Evolutionary conservation across 2,797 vertebrate genomes (phyloP), one percentile per base, ranked within the genome.

Genomic region (Coluber constrictor): DNA sequence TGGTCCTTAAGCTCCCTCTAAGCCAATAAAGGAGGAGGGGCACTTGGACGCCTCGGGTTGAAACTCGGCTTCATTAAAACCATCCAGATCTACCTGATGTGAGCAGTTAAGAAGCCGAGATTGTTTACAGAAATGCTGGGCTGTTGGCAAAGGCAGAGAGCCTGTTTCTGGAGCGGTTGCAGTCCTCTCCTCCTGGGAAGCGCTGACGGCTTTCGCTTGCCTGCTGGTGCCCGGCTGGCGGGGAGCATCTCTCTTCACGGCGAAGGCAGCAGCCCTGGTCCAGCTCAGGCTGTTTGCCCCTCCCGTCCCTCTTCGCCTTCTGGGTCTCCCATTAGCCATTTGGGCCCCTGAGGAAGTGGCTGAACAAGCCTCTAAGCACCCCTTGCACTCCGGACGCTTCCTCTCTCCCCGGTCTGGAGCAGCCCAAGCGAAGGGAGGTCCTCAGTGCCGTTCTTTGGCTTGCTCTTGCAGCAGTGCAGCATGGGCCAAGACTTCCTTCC

Each of bases 61-160:
- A 1, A 54, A 54, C 4, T n/a, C 56, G 90, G 61, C 90, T 89
- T 54, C 87, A 32, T 93, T 92, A 0, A 92, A 93, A 93, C 93
- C 92, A 59, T 92, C 88, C 94, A 70, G 61, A 13, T 88, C 91
- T 93, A 94, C 90, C 87, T 87, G 90, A 89, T 93, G 13, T 8
- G 5, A 87, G 16, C 16, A 29, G 63, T 93, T 96, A 90, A 89
- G 94, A 63, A 23, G 89, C 90, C 90, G 13, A 15, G 13, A 15
- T 88, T 95, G 37, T 89, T 90, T 92, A 32, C 94, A 87, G 93
- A 93, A 86, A 94, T 3, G 11, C 20, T 92, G 54, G 20, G n/a
- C 43, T 43, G 90, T 54, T 95, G 37, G 59, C 94, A 86, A 0
- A 63, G 1, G n/a, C 13, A 13, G 91, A 37, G 89, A 51, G 23